Evolutionary conservation across 1,140 invertebrate species (phyloP), one percentile per base, ranked within the genome.

Genomic region (Stenopsyche tienmushanensis): DNA sequence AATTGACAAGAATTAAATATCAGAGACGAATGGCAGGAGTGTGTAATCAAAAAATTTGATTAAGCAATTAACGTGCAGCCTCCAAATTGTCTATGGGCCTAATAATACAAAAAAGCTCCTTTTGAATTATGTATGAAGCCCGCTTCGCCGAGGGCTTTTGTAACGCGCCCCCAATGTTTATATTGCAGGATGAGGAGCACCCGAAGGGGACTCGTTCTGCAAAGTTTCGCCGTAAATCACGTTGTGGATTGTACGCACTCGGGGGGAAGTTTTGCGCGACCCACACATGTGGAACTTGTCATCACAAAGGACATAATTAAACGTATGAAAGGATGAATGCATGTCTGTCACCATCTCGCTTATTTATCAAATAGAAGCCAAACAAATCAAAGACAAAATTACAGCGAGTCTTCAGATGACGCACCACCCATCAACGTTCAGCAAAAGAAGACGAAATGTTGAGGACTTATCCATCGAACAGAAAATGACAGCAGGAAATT

Each of bases 71-170:
- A 57, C 54, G 26, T 57, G 39, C 21, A 3, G 20, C 15, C 20
- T 1, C 39, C 17, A 39, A 57, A 42, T 57, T 21, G 39, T 42
- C 54, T 29, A 42, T 42, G 34, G 23, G 21, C 18, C 39, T 13
- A 42, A 5, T 1, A 57, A 42, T 25, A 21, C 54, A 57, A 57
- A 57, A 57, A 57, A 57, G 15, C 2, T 21, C 39, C 20, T 21
- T 20, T 9, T 42, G 54, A 57, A 57, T 57, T 42, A 57, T 57
- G 41, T 29, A 57, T 57, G 34, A 57, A 24, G 34, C 52, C 39
- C 21, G 24, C 21, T 8, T 25, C 9, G 25, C 26, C 5, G 26
- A 9, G 29, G 39, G 53, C 25, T 55, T 55, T 55, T 26, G 53
- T 18, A 15, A 17, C 20, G 23, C 10, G 50, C 20, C 18, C 23